Evolutionary conservation across 2,797 vertebrate species (phyloP).

Genomic region (Muscicapa comitata): DNA sequence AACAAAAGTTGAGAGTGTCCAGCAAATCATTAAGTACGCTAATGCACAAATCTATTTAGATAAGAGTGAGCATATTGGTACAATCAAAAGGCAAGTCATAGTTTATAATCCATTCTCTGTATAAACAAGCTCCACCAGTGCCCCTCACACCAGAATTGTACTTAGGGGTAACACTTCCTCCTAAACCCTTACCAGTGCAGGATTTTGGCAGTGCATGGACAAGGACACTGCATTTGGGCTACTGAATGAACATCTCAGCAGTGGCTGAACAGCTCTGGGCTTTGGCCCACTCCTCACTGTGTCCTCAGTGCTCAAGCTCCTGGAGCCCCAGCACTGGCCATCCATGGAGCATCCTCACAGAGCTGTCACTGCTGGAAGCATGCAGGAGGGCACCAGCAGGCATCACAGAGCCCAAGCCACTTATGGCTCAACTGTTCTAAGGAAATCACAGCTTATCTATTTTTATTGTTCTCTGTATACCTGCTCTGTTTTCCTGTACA

Average conservation of each 20-base stretch:
- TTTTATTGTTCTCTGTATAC: conserved; percentile 14
- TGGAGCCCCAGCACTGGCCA: fast-evolving
- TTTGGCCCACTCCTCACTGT: background rate
- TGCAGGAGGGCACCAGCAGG: background rate
- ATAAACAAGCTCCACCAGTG: background rate
- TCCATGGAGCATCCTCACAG: background rate
- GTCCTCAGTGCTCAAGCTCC: background rate
- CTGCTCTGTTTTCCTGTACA: conserved; percentile 35
- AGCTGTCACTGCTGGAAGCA: background rate
- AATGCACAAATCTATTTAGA: conserved; percentile 26
- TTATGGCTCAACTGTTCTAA: background rate
- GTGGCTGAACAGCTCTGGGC: background rate
- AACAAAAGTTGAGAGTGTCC: background rate
- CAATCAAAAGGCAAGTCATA: background rate
- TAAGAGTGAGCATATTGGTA: background rate
- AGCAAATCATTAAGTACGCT: background rate
- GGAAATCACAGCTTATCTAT: conserved; percentile 23
- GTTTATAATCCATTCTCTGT: background rate
- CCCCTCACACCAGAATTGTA: background rate
- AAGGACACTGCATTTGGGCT: background rate
- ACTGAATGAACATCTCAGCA: background rate
- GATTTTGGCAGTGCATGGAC: background rate
- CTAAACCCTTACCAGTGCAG: background rate
- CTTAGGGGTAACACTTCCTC: background rate
- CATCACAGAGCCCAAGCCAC: background rate